Percentiles rank a stretch among this genome's conserved stretches.
Evolutionary conservation across 1,140 invertebrate genomes (phyloP).

Genomic region (Anoplolepis gracilipes): DNA sequence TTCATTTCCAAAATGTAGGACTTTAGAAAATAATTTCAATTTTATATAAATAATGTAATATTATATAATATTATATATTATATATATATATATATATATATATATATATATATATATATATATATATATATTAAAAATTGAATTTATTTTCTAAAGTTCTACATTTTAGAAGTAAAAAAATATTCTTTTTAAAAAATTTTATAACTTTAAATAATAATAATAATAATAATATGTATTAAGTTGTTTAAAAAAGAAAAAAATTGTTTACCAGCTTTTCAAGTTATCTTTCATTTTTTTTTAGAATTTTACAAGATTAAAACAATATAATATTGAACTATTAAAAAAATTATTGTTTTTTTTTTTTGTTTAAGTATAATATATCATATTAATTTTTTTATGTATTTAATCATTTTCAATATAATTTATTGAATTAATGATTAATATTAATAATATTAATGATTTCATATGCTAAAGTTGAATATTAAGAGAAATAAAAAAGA

Average conservation of each 20-base stretch:
- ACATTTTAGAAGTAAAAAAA: not conserved
- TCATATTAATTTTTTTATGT: not conserved
- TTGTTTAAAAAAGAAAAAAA: too few relatives aligned
- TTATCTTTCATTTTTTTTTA: too few relatives aligned
- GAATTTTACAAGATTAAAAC: not conserved
- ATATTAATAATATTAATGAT: too few relatives aligned
- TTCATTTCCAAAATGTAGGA: too few relatives aligned
- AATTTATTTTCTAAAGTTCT: not conserved
- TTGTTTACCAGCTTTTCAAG: too few relatives aligned
- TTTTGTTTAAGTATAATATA: not conserved
- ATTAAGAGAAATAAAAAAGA: not conserved
- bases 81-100: too few relatives aligned
- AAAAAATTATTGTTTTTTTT: not conserved
- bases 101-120: too few relatives aligned
- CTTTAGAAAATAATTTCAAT: too few relatives aligned
- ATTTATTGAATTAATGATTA: not conserved
- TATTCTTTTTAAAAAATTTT: not conserved
- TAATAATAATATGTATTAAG: too few relatives aligned
- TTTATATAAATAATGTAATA: too few relatives aligned
- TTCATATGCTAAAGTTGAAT: not conserved
- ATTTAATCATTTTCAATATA: not conserved
- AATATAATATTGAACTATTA: not conserved
- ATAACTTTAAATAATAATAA: not conserved
- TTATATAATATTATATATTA: too few relatives aligned
- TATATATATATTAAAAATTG: too few relatives aligned